A percentile compares a stretch with the other conserved stretches of the same genome.
These are phyloP conservation scores for Temnothorax rugatulus DNA, from an alignment of 2,888 invertebrate species.

Conservation along the genomic window DNA sequence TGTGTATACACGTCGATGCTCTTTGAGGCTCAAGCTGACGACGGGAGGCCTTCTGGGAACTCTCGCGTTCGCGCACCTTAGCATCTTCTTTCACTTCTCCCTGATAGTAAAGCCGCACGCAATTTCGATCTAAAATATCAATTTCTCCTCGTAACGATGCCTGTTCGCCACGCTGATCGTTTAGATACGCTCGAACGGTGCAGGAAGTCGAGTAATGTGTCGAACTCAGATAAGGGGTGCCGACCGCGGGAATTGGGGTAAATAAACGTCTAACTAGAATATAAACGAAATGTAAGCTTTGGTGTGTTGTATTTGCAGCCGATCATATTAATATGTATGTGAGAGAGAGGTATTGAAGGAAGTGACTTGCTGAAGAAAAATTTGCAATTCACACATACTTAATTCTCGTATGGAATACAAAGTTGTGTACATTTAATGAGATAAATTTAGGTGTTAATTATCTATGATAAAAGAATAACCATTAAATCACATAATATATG, in stretches of 20 bases:
- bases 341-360: not conserved
- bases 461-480: not conserved
- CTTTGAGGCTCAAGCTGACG: constrained; percentile 29
- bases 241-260: not conserved
- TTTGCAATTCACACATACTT: not conserved
- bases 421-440: not conserved
- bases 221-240: not conserved
- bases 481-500: not conserved
- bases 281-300: not conserved
- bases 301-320: not conserved
- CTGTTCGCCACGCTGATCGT: not conserved
- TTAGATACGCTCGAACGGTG: not conserved
- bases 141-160: not conserved
- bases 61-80: constrained; percentile 12
- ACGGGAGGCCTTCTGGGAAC: constrained; percentile 1
- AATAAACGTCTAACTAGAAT: not conserved
- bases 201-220: not conserved
- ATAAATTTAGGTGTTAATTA: not conserved
- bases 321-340: constrained; percentile 20
- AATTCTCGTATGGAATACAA: not conserved
- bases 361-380: constrained; percentile 25
- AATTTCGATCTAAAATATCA: constrained; percentile 26
- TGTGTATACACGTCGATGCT: constrained; percentile 44
- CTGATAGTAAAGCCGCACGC: not conserved
- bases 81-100: not conserved